Evolutionary conservation across 2,797 vertebrate species (phyloP), one percentile per base, ranked within the genome.

Genomic region (Crax fasciolata): DNA sequence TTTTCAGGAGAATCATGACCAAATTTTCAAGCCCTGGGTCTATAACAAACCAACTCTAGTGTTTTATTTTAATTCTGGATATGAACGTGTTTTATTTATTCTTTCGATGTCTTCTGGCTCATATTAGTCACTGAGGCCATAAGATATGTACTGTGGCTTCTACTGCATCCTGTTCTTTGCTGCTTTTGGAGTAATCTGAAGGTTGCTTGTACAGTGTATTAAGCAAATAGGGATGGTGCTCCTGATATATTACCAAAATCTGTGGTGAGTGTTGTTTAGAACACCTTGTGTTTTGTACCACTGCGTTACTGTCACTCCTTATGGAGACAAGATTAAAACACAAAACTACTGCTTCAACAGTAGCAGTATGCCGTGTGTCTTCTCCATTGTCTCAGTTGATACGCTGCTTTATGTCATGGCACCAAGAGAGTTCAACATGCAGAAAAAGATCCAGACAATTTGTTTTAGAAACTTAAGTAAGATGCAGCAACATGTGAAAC

Each of bases 51-150:
- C 17, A 24, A 80, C 41, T 20, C 11, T 23, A 13, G 25, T 25
- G 39, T 17, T 81, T 88, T 59, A 71, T 58, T 46, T 71, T 83
- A 74, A 52, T 89, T 68, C 23, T 8, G 3, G 2, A 6, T 67
- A 54, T 41, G 16, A 77, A 75, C 28, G 76, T 79, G 63, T 94
- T 93, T 91, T 75, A 84, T 68, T 89, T 89, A 78, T 61, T 87
- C 44, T 91, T 82, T 76, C 44, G 10, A 51, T 16, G 52, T 38
- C 61, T 81, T 35, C 43, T 59, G 35, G 61, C 25, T 92, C 4
- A 0, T 76, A 80, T 66, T 24, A n/a, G 59, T 55, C 61, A 76
- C 28, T 5, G 46, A 41, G 48, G 92, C 80, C 38, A 10, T 65
- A 46, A 86, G 54, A 43, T 72, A 27, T 2, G 4, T 32, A 58